Base-by-base conservation (phyloP, 2,888 invertebrate species). In the Hecatera dysodea region DNA sequence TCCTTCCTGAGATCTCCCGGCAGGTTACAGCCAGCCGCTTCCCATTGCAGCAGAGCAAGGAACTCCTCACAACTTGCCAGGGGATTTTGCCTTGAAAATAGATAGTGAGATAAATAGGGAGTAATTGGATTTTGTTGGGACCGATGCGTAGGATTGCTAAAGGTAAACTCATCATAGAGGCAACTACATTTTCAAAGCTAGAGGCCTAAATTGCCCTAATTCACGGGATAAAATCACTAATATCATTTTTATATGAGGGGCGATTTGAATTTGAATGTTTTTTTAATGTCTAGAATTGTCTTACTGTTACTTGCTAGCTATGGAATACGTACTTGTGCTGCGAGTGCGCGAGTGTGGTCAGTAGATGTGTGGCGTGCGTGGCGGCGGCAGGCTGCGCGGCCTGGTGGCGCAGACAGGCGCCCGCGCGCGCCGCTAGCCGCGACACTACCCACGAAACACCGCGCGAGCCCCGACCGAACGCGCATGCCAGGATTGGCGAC, bases 1-100 rank as follows among this genome's bases (percentile, higher is more conserved):
- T 97, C 97, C 67, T 97, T 96, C 78, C 96, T 86, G 36, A 93
- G 81, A 3, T 91, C 89, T 0, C 95, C 96, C 0, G 95, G 90
- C 12, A 96, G 78, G 71, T 94, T 93, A 82, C 89, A 95, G 0
- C 95, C 95, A 0, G 92, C 73, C 3, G 93, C 93, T 80, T 96
- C 96, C 96, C 96, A 96, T 27, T 92, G 91, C 2, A 95, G 90
- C 0, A 96, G 83, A 1, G 92, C 90, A 1, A 95, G 86, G 82
- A 96, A 96, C 74, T 95, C 96, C 42, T 94, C 94, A 71, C 94
- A 94, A 52, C 88, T 91, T 2, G 94, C 94, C 29, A 95, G 72
- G 0, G 95, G 93, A 67, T 93, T 94, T 75, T 94, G 90, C 72
- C 95, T 95, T 88, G 0, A 44, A 39, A 42, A 59, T 62, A 83